Evolutionary conservation across 2,888 invertebrate genomes (phyloP), one percentile per base, ranked within the genome.

Genomic region (Protophormia terraenovae): DNA sequence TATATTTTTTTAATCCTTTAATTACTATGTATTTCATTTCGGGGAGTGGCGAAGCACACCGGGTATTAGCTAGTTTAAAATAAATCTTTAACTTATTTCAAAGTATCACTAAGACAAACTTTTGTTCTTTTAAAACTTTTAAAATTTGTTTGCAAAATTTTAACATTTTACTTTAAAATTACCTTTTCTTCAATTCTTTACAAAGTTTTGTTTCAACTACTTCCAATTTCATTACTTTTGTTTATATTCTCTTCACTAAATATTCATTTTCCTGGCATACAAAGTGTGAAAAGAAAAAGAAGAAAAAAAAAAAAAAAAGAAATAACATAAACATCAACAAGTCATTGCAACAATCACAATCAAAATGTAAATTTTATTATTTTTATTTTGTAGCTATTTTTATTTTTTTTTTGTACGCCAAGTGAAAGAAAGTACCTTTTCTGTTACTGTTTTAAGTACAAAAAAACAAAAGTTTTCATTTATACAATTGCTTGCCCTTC

Each of bases 301-400:
- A 10, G 19, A 10, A 47, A 41, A 12, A 2, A 5, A n/a, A 50
- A 19, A 47, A 32, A 29, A 10, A n/a, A 22, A 66, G n/a, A 12
- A n/a, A 22, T 7, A 27, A 3, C 16, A 78, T 29, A 71, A 64
- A 64, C 41, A 67, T 62, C 53, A 82, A 82, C 64, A 64, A 62
- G 69, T 75, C 32, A 22, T 12, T n/a, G n/a, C n/a, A n/a, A 53
- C 35, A 67, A 47, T 58, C n/a, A 66, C 72, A 80, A 71, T 64
- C 38, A 79, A 79, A 79, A 79, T 79, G 79, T 38, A 72, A 79
- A 71, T 79, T 71, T 71, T 62, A 64, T 78, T 50, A 19, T 50
- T 14, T 22, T 6, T 14, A 38, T 22, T 19, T 19, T 22, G 4
- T 8, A n/a, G n/a, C n/a, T n/a, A n/a, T 62, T 38, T 38, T n/a